phyloP scores from a whole-genome alignment of 2,888 invertebrate species.

The Atethmia centrago region DNA sequence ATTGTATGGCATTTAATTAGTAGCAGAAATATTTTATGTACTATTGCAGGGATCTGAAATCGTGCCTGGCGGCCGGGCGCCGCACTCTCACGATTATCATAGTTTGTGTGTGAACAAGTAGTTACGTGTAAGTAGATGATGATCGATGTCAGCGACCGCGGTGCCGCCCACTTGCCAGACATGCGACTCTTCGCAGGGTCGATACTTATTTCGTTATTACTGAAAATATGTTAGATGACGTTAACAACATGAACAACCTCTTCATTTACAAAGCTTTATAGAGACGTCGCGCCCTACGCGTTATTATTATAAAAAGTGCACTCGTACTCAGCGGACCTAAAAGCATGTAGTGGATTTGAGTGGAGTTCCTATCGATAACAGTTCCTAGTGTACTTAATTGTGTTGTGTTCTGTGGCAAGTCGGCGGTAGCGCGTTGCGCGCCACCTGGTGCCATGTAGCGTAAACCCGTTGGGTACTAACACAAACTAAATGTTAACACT shows the following conservation, averaged over 20 bases:
- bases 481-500: slow-evolving; percentile 73
- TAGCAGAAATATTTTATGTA: background rate
- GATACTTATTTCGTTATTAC: background rate
- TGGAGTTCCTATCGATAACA: background rate
- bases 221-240: background rate
- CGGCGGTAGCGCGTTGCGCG: slow-evolving; percentile 17
- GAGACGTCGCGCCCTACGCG: too few species aligned
- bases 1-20: background rate
- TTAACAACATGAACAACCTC: background rate
- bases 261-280: background rate
- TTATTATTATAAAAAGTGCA: background rate
- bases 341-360: background rate
- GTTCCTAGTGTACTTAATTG: background rate
- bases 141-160: slow-evolving; percentile 1
- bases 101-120: background rate
- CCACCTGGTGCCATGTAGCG: slow-evolving; percentile 68
- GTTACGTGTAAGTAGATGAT: slow-evolving; percentile 1
- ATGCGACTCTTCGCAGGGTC: background rate
- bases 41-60: background rate
- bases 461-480: slow-evolving; percentile 57
- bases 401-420: background rate
- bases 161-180: slow-evolving; percentile 9
- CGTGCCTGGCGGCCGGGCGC: slow-evolving; percentile 35
- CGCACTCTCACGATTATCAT: background rate
- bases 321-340: background rate